Evolutionary conservation across 1,140 invertebrate species (phyloP).

Genomic region (Archivesica marissinica): DNA sequence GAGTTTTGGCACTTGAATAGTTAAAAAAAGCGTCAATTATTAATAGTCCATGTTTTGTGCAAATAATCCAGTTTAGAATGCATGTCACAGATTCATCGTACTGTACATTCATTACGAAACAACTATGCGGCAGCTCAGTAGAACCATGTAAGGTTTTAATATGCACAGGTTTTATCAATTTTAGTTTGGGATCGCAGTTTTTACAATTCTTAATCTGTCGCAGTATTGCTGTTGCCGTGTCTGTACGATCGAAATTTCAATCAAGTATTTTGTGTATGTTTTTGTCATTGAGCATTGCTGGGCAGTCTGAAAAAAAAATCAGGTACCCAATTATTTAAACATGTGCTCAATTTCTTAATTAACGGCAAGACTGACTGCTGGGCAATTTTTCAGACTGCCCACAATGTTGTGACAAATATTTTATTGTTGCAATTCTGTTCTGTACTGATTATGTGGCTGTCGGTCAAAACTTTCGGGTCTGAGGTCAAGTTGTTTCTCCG

Average conservation of each 20-base stretch:
- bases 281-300: background rate
- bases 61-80: conserved; percentile 10
- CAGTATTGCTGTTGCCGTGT: too few relatives aligned
- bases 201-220: too few relatives aligned
- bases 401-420: conserved; percentile 11
- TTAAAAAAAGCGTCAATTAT: too few relatives aligned
- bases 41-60: conserved; percentile 21
- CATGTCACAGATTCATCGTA: conserved; percentile 51
- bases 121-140: too few relatives aligned
- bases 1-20: conserved; percentile 37
- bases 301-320: conserved; percentile 22
- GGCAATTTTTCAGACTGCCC: conserved; percentile 34
- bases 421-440: background rate
- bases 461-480: conserved; percentile 32
- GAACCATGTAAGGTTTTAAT: too few relatives aligned
- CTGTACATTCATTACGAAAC: too few relatives aligned
- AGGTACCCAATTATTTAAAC: background rate
- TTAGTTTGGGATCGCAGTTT: too few relatives aligned
- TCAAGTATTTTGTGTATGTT: background rate
- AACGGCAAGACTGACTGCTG: background rate
- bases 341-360: background rate
- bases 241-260: too few relatives aligned
- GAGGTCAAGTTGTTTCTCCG: conserved; percentile 8
- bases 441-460: background rate
- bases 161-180: too few relatives aligned